Percentiles rank a stretch among this genome's conserved stretches.
Conservation (phyloP, 2,113 vertebrate species). For the Phrynosoma blainvillii region DNA sequence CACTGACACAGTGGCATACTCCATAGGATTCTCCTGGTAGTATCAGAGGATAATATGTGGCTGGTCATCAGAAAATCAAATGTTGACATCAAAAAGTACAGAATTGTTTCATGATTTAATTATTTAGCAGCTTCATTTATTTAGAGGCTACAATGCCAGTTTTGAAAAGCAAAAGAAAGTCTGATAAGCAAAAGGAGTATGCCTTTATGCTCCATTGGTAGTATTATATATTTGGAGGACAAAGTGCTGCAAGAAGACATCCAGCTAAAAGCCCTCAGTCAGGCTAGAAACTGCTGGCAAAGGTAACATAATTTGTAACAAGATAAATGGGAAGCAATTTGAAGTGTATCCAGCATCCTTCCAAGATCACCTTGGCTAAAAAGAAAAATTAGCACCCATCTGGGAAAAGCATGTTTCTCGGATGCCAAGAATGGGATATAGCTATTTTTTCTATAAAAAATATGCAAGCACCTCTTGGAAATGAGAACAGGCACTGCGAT, state of each 20-base stretch:
- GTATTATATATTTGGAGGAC: neutral
- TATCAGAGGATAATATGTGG: neutral
- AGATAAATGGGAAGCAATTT: constrained; percentile 28
- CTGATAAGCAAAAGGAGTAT: neutral
- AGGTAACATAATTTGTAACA: constrained; percentile 1
- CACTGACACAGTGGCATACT: neutral
- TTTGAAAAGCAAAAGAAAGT: neutral
- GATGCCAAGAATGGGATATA: constrained; percentile 3
- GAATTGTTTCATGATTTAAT: neutral
- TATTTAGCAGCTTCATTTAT: neutral
- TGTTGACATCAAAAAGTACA: neutral
- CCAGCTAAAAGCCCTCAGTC: constrained; percentile 1
- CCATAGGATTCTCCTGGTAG: neutral
- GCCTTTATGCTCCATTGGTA: neutral
- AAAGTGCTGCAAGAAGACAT: neutral
- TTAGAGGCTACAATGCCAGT: too few species aligned
- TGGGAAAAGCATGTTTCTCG: neutral
- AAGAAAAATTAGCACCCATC: constrained; percentile 31
- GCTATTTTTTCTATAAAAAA: neutral
- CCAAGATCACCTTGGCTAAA: constrained; percentile 19
- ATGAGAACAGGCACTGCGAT: constrained; percentile 5
- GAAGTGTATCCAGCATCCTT: constrained; percentile 10
- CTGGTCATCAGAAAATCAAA: neutral
- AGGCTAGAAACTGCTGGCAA: constrained; percentile 20
- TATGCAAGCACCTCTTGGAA: neutral